A percentile compares a stretch with the other conserved stretches of the same genome.
These are phyloP conservation scores for Centruroides sculpturatus DNA, from an alignment of 1,140 invertebrate genomes.

Conservation along the genomic window DNA sequence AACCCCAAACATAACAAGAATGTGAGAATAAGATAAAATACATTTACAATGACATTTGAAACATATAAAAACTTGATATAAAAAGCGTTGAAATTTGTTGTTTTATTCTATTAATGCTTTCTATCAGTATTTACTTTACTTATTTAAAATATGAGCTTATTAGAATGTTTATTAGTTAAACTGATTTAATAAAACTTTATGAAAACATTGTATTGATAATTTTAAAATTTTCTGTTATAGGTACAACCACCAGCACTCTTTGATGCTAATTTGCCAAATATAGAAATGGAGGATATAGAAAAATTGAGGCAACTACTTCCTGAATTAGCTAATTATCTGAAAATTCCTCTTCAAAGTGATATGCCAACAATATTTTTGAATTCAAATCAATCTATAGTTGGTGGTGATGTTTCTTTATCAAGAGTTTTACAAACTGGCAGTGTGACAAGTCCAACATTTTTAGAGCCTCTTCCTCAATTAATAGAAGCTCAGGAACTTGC, in stretches of 20 bases:
- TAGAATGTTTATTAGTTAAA: no score
- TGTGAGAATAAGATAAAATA: no score
- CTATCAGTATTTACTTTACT: no score
- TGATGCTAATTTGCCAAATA: constrained; percentile 30
- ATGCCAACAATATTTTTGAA: neutral
- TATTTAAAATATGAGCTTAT: no score
- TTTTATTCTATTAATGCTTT: no score
- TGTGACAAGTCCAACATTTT: neutral
- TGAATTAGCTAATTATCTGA: constrained; percentile 4
- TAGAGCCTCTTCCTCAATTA: neutral
- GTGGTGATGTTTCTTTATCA: neutral
- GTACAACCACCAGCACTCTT: constrained; percentile 18
- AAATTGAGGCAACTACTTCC: constrained; percentile 32
- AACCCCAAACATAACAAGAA: no score
- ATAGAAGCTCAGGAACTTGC: neutral
- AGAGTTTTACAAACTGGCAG: neutral
- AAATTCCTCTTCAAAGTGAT: neutral
- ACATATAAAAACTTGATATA: no score
- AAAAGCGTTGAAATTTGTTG: no score
- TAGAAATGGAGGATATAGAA: constrained; percentile 48
- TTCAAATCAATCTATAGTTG: neutral
- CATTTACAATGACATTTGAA: no score
- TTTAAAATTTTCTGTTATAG: constrained; percentile 1
- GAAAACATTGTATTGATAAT: no score
- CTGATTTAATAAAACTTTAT: no score